Evolutionary conservation across 37 sponge, comb jelly and placozoan species (phyloP).

Genomic region (Chondrosia reniformis): DNA sequence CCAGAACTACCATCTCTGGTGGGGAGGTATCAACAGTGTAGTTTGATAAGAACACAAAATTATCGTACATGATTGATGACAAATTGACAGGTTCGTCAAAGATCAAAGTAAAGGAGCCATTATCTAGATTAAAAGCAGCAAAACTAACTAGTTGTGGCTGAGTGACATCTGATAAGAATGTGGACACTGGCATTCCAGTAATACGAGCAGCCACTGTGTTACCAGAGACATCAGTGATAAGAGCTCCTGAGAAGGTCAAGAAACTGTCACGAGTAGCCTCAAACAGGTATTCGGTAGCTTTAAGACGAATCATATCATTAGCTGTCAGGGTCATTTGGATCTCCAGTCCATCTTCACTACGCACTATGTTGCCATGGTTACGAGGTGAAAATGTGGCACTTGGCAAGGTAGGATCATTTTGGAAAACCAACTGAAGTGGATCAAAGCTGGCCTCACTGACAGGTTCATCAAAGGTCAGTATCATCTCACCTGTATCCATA

Average conservation of each 20-base stretch:
- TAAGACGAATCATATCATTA: constrained; percentile 63
- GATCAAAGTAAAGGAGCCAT: constrained; percentile 55
- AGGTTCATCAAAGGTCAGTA: constrained; percentile 80
- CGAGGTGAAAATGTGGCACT: constrained; percentile 23
- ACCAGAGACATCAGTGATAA: constrained; percentile 58
- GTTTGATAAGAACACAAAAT: constrained; percentile 51
- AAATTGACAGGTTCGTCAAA: constrained; percentile 83
- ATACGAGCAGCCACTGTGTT: constrained; percentile 21
- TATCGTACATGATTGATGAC: constrained; percentile 39
- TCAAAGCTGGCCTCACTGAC: constrained; percentile 46
- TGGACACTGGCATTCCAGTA: constrained; percentile 30
- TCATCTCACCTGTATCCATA: constrained; percentile 59
- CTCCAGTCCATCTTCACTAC: constrained; percentile 50
- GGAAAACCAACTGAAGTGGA: constrained; percentile 63
- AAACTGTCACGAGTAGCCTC: constrained; percentile 34
- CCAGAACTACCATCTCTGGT: neutral
- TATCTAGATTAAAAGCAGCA: constrained; percentile 60
- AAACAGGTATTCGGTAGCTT: constrained; percentile 47
- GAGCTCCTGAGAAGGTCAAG: constrained; percentile 31
- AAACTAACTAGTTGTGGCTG: constrained; percentile 57
- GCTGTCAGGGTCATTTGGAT: constrained; percentile 47
- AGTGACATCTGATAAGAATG: constrained; percentile 52
- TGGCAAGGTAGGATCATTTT: constrained; percentile 27
- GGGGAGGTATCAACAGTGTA: constrained; percentile 38
- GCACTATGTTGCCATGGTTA: constrained; percentile 25